phyloP scores from a whole-genome alignment of 2,113 vertebrate species.

The Gallinago media region DNA sequence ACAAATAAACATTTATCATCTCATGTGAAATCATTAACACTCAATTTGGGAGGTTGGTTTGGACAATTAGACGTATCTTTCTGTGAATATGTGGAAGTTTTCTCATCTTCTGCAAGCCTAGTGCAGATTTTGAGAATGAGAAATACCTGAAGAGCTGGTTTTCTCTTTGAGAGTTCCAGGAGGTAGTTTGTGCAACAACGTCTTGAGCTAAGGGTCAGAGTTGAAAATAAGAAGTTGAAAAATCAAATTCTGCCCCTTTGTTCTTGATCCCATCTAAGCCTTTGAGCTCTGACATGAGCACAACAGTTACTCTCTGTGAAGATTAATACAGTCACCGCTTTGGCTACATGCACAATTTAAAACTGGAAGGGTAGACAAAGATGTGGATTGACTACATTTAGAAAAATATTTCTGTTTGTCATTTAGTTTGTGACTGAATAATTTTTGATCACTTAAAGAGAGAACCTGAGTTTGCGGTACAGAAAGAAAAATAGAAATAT shows the following conservation, averaged over 20 bases:
- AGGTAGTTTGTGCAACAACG: background rate
- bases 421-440: background rate
- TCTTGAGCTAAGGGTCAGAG: background rate
- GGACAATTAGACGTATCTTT: background rate
- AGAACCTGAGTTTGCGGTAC: background rate
- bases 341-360: background rate
- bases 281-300: background rate
- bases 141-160: background rate
- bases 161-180: background rate
- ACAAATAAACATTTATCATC: background rate
- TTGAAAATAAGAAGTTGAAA: background rate
- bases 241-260: background rate
- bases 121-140: background rate
- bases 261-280: background rate
- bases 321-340: background rate
- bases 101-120: background rate
- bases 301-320: background rate
- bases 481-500: background rate
- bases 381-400: background rate
- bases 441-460: background rate
- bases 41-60: background rate
- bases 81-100: background rate
- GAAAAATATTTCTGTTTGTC: background rate
- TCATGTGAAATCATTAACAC: background rate
- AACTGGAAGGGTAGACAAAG: background rate